Evolutionary conservation across 1,140 invertebrate genomes (phyloP).

Genomic region (Mesaphorura yosii): DNA sequence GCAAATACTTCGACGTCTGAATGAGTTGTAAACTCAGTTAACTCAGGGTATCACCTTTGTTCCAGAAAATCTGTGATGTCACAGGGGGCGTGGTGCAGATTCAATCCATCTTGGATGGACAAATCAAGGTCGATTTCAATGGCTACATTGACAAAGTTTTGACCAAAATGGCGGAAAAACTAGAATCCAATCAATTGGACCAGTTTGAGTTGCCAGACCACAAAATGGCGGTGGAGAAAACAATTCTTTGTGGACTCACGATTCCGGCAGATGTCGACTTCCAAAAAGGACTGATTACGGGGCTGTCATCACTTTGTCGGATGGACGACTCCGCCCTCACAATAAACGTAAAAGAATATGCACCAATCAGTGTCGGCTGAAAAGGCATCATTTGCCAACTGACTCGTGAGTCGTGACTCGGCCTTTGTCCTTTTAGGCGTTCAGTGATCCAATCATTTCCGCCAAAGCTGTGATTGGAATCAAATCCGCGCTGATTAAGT

Average conservation of each 20-base stretch:
- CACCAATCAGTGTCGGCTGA: not conserved
- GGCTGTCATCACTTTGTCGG: conserved; percentile 2
- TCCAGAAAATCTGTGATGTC: not conserved
- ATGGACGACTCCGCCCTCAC: not conserved
- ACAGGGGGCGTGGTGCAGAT: not conserved
- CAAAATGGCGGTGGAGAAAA: not conserved
- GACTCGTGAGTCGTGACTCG: too few relatives aligned
- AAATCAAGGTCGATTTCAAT: not conserved
- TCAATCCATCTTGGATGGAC: conserved; percentile 1
- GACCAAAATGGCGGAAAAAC: not conserved
- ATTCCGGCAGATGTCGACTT: conserved; percentile 4
- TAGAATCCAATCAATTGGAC: not conserved
- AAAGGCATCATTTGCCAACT: not conserved
- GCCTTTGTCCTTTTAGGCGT: not conserved
- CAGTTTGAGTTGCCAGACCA: not conserved
- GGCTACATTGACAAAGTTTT: not conserved
- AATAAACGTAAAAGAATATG: not conserved
- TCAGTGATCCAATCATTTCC: not conserved
- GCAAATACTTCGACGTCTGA: too few relatives aligned
- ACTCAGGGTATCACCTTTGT: too few relatives aligned
- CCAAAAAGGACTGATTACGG: not conserved
- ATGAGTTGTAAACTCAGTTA: too few relatives aligned
- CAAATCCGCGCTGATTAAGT: not conserved
- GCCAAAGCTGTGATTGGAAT: not conserved
- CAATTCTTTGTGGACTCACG: not conserved